A percentile compares a stretch with the other conserved stretches of the same genome.
phyloP scores from a whole-genome alignment of 2,888 invertebrate genomes.

The Caradrina kadenii region DNA sequence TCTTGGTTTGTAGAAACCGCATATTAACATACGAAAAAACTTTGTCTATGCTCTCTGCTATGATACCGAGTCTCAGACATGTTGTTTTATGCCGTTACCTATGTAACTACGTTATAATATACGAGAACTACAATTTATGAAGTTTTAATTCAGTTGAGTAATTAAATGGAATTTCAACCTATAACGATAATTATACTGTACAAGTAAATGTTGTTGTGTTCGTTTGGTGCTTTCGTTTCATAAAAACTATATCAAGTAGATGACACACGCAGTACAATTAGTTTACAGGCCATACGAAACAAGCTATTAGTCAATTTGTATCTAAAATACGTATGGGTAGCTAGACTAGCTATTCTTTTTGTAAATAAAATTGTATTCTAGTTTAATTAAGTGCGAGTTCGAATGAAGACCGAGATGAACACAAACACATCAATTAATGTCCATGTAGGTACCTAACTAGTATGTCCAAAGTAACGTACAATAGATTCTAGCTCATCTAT shows the following conservation, averaged over 20 bases:
- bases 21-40: constrained; percentile 47
- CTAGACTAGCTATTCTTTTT: too few relatives aligned
- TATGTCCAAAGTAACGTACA: constrained; percentile 33
- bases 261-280: background rate
- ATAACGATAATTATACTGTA: background rate
- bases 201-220: background rate
- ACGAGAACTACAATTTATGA: constrained; percentile 8
- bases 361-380: background rate
- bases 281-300: constrained; percentile 13
- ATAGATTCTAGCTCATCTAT: constrained; percentile 55
- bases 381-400: background rate
- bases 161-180: background rate
- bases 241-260: too few relatives aligned
- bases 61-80: constrained; percentile 12
- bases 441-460: constrained; percentile 36
- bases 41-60: constrained; percentile 32
- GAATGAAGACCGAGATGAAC: constrained; percentile 13
- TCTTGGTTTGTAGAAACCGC: constrained; percentile 38
- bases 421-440: constrained; percentile 48
- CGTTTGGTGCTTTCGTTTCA: background rate
- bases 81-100: constrained; percentile 50
- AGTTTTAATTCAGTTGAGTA: too few relatives aligned
- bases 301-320: too few relatives aligned
- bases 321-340: too few relatives aligned
- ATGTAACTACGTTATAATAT: constrained; percentile 1